phyloP scores from a whole-genome alignment of 2,888 invertebrate species.

The Ceriagrion tenellum region DNA sequence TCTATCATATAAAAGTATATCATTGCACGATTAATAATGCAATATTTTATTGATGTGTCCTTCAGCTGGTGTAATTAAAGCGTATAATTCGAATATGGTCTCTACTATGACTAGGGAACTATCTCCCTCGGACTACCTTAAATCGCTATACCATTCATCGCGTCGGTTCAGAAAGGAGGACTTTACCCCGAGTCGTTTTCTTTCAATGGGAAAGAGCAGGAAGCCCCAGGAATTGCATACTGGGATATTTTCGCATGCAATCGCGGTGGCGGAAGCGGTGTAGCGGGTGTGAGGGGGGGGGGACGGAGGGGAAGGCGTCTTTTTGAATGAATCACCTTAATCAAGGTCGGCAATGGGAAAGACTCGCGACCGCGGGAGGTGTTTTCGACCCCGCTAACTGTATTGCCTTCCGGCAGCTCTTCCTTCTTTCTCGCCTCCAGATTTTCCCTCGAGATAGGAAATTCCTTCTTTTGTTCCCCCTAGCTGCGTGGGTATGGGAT shows the following conservation, averaged over 20 bases:
- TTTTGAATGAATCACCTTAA: constrained; percentile 24
- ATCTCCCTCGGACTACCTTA: too few relatives aligned
- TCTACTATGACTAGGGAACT: too few relatives aligned
- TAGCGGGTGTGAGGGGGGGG: too few relatives aligned
- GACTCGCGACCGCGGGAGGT: background rate
- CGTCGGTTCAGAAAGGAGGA: background rate
- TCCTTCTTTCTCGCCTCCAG: background rate
- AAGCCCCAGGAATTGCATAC: background rate
- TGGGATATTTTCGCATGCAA: background rate
- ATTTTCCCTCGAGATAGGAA: background rate
- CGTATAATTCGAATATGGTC: too few relatives aligned
- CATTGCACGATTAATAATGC: too few relatives aligned
- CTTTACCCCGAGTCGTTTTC: background rate
- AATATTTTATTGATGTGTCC: too few relatives aligned
- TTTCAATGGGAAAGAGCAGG: background rate
- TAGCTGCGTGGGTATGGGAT: background rate
- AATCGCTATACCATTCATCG: background rate
- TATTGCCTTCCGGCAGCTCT: background rate
- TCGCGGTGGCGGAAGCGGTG: constrained; percentile 25
- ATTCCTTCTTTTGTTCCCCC: background rate
- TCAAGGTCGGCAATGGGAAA: constrained; percentile 58
- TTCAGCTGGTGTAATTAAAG: too few relatives aligned
- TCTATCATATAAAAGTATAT: too few relatives aligned
- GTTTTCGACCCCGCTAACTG: background rate
- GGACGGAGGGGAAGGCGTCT: background rate